Base-by-base conservation (phyloP, 1,140 invertebrate genomes). In the Zeugodacus cucurbitae region DNA sequence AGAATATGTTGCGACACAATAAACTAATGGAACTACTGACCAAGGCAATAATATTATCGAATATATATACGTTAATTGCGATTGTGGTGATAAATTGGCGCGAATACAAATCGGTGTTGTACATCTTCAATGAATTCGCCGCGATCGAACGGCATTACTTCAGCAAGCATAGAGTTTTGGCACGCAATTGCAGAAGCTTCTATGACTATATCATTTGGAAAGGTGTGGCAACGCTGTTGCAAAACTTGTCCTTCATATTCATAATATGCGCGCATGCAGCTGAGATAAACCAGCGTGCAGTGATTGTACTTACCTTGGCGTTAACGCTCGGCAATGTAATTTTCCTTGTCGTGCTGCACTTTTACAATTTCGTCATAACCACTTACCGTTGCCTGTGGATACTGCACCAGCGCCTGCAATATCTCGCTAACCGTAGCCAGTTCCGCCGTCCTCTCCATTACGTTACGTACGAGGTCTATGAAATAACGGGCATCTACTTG, bases 331-430 rank as follows among this genome's bases (percentile, higher is more conserved):
- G 74, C 22, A 82, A 48, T 1, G 20, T 48, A 7, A 82, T 48
- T 48, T 82, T 82, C 5, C 11, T 82, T 10, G 41, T 48, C 6
- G 74, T 82, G 22, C 22, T 82, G 14, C 74, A 29, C 44, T 82
- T 54, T 82, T 54, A 48, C 14, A 82, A 82, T 82, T 82, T 44
- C 6, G n/a, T 48, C 26, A 17, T 82, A 54, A 82, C 44, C 41
- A 82, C 74, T 48, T 82, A 82, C 26, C 74, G 74, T 44, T 48
- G 10, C 26, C 11, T 82, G 34, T 82, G 74, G 74, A 82, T 82
- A 54, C 8, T 54, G 41, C 7, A 48, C 10, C 41, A 22, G 20
- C 34, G 74, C 1, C n/a, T 54, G n/a, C 1, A 54, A 82, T 29
- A 48, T 48, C 10, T 82, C 0, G 22, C 41, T 4, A 32, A 41